Percentiles rank a stretch among this genome's conserved stretches.
phyloP scores from a whole-genome alignment of 1,140 invertebrate genomes.

The Drosophila prosaltans region DNA sequence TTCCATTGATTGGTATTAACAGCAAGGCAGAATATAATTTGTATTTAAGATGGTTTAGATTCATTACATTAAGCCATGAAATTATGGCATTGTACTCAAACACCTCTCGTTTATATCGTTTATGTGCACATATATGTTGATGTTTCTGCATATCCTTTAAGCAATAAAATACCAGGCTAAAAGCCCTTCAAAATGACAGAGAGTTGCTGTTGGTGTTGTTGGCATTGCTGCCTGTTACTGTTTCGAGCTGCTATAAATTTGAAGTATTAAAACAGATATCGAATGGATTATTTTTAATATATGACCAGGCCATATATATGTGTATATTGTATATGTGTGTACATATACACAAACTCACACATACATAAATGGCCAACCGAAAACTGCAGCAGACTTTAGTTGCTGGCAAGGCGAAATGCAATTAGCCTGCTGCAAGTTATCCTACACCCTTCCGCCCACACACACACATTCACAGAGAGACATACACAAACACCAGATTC shows the following conservation, averaged over 20 bases:
- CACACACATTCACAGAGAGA: background rate
- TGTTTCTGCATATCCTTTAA: conserved; percentile 58
- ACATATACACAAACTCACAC: conserved; percentile 11
- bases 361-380: conserved; percentile 28
- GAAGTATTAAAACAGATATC: conserved; percentile 77
- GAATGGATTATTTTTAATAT: conserved; percentile 80
- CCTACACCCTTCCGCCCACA: conserved; percentile 4
- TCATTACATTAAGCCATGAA: too few species aligned
- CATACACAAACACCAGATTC: background rate
- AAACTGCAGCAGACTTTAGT: conserved; percentile 57
- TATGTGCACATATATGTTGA: conserved; percentile 29
- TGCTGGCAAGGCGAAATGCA: conserved; percentile 51
- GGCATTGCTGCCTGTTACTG: conserved; percentile 30
- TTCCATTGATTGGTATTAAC: too few species aligned
- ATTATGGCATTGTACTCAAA: background rate
- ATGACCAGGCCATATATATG: conserved; percentile 60
- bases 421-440: conserved; percentile 67
- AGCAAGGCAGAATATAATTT: too few species aligned
- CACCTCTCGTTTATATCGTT: conserved; percentile 41
- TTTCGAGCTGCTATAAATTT: conserved; percentile 70
- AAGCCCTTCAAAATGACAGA: conserved; percentile 73
- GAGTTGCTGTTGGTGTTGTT: conserved; percentile 33
- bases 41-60: too few species aligned
- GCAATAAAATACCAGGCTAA: conserved; percentile 75
- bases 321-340: conserved; percentile 11